phyloP scores from a whole-genome alignment of 2,113 vertebrate genomes.

The Corythoichthys haematopterus region DNA sequence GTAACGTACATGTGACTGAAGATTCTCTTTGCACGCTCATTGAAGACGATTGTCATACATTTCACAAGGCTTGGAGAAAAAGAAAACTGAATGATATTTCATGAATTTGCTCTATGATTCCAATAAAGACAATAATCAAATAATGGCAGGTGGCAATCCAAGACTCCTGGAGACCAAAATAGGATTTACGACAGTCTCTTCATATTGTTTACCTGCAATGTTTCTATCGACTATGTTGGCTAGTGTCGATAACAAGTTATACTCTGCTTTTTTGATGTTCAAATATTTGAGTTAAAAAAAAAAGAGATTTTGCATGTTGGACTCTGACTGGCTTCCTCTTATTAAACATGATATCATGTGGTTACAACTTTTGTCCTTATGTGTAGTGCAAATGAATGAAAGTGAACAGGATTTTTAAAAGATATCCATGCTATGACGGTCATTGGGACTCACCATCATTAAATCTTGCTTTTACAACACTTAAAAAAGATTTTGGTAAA shows the following conservation, averaged over 20 bases:
- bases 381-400: neutral
- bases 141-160: neutral
- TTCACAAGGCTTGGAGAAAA: neutral
- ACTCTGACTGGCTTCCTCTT: neutral
- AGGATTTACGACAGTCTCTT: neutral
- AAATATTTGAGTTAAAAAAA: neutral
- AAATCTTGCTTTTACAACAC: neutral
- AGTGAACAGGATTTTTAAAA: neutral
- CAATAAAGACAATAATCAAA: constrained; percentile 1
- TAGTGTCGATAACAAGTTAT: neutral
- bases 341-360: neutral
- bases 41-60: neutral
- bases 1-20: neutral
- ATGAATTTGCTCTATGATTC: neutral
- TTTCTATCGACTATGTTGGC: neutral
- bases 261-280: neutral
- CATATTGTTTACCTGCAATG: neutral
- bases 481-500: too few relatives aligned
- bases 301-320: neutral
- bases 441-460: neutral
- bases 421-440: neutral
- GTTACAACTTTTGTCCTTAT: neutral
- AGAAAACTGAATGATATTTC: neutral
- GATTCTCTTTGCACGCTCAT: neutral
- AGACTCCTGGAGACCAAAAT: neutral